Base-by-base conservation (phyloP, 2,113 vertebrate species). In the Danio rerio region DNA sequence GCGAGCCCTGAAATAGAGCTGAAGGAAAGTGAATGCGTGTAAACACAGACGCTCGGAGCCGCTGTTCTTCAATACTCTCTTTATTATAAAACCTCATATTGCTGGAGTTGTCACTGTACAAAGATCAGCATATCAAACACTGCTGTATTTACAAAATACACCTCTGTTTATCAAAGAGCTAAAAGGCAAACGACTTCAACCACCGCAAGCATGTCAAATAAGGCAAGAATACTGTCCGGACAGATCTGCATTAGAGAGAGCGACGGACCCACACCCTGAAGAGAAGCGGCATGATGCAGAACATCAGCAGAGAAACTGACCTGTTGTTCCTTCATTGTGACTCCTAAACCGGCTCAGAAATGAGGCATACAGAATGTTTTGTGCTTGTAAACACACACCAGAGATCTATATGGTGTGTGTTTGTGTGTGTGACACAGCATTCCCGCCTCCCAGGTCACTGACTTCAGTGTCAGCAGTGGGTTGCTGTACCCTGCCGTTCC, bases 161-260 rank as follows among this genome's bases (percentile, higher is more conserved):
- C 88, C 92, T 95, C 93, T 95, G 94, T 92, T 91, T 93, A 94
- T 95, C 93, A 94, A 96, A 96, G 92, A 94, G 91, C 94, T 93
- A 90, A 94, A 95, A 96, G 96, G 96, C 96, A 93, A 95, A 92
- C 87, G 69, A 83, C 95, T 94, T 93, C 90, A 94, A 93, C 93
- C 93, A 95, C 91, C 94, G 92, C 95, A 96, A 95, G 93, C 93
- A 92, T 93, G 94, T 94, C 94, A 94, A 94, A 94, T 95, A 98
- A 98, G 97, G 97, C 97, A 96, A 94, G 91, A 93, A 94, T 94
- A 92, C 47, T 40, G 56, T 61, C 62, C 20, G 49, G 65, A 83
- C 45, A 50, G 10, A 66, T 15, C 21, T 74, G 55, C 55, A 45
- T 47, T 72, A 20, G 16, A 63, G 3, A 65, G 50, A 71, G 49